These are phyloP conservation scores for Mus caroli DNA, from an alignment of 2,797 vertebrate genomes.

Conservation along the genomic window DNA sequence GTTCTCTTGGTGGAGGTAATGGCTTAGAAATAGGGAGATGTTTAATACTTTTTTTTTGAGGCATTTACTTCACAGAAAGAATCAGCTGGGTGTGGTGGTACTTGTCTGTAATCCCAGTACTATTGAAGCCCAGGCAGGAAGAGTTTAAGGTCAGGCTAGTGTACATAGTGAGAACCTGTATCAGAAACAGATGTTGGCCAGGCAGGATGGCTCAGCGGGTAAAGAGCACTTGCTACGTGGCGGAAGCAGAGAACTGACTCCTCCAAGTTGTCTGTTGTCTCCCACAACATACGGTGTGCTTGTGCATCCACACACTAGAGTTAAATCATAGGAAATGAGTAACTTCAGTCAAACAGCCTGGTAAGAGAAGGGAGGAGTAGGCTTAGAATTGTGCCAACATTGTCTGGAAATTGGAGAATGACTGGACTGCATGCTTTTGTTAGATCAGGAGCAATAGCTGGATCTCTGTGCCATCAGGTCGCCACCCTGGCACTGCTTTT, in stretches of 20 bases:
- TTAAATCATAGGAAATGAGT: background rate
- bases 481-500: background rate
- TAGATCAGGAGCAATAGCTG: background rate
- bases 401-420: background rate
- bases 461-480: background rate
- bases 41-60: background rate
- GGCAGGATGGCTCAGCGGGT: background rate
- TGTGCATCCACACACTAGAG: background rate
- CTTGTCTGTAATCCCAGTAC: background rate
- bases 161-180: background rate
- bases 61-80: background rate
- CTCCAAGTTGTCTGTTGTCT: background rate
- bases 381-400: fast-evolving
- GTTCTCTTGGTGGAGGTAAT: background rate
- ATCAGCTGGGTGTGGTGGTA: background rate
- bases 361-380: background rate
- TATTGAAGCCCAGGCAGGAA: background rate
- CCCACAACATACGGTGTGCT: background rate
- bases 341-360: background rate
- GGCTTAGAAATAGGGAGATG: background rate
- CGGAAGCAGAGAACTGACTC: background rate
- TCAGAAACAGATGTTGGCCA: background rate
- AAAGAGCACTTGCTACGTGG: background rate
- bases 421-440: background rate
- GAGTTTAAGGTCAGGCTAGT: background rate